These are phyloP conservation scores for Callospermophilus lateralis DNA, from an alignment of 2,113 vertebrate species.

Conservation along the genomic window DNA sequence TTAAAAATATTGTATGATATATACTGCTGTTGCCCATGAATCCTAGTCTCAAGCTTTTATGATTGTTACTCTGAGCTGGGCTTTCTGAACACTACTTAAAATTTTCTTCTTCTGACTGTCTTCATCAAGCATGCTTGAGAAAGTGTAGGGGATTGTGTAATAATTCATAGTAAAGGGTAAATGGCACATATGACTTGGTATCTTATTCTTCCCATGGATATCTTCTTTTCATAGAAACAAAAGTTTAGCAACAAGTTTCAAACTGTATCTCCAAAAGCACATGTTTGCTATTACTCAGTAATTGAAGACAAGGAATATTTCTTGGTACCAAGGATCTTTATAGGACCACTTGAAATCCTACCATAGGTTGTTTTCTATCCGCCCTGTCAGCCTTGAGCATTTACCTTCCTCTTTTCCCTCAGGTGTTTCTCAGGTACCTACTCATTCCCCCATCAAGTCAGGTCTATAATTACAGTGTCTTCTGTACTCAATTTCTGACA, in stretches of 20 bases:
- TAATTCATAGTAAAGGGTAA: conserved; percentile 12
- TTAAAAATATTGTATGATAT: not conserved
- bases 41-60: not conserved
- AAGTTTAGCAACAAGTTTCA: not conserved
- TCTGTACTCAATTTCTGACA: not conserved
- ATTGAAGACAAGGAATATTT: not conserved
- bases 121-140: not conserved
- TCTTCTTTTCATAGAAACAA: conserved; percentile 44
- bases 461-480: not conserved
- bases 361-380: not conserved
- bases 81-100: not conserved
- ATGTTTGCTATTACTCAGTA: not conserved
- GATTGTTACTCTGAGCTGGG: not conserved
- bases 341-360: not conserved
- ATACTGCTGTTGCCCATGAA: not conserved
- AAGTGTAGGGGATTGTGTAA: not conserved
- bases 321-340: not conserved
- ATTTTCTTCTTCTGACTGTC: not conserved
- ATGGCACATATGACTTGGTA: not conserved
- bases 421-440: not conserved
- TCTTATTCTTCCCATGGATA: not conserved
- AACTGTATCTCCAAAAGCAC: not conserved
- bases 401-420: not conserved
- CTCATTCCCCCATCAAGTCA: not conserved
- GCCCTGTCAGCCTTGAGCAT: not conserved